These are phyloP conservation scores for Tonatia bakeri DNA, from an alignment of 2,113 vertebrate genomes.

Conservation along the genomic window DNA sequence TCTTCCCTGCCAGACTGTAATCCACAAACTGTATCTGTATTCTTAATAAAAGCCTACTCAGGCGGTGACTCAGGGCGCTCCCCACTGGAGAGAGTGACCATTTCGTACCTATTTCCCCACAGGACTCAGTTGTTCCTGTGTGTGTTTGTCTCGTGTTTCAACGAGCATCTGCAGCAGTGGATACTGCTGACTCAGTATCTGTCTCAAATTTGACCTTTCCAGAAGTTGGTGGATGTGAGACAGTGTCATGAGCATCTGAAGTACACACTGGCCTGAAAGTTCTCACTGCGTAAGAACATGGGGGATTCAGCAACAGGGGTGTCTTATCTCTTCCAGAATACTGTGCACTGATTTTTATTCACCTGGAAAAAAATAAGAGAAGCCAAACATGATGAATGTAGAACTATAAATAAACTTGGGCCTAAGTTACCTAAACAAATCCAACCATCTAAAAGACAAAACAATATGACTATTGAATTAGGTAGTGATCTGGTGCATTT, in stretches of 20 bases:
- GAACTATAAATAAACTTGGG: background rate
- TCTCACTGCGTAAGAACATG: background rate
- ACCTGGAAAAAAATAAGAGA: conserved; percentile 27
- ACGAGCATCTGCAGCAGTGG: too few relatives aligned
- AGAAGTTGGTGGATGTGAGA: background rate
- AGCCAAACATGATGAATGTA: background rate
- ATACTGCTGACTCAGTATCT: too few relatives aligned
- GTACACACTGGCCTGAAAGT: background rate
- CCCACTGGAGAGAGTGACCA: too few relatives aligned
- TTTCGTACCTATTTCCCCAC: too few relatives aligned
- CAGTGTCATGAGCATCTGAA: background rate
- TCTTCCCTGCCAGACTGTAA: too few relatives aligned
- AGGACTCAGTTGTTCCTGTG: too few relatives aligned
- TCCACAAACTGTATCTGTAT: too few relatives aligned
- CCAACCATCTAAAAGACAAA: background rate
- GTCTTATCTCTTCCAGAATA: background rate
- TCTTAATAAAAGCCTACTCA: too few relatives aligned
- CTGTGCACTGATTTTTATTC: background rate
- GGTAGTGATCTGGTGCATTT: background rate
- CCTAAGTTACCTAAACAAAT: conserved; percentile 2
- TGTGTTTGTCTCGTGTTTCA: too few relatives aligned
- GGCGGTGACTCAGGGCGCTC: too few relatives aligned
- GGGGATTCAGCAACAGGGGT: background rate
- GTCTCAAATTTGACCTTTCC: background rate
- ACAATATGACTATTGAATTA: background rate